phyloP scores from a whole-genome alignment of 2,888 invertebrate species.

The Tenodera sinensis region DNA sequence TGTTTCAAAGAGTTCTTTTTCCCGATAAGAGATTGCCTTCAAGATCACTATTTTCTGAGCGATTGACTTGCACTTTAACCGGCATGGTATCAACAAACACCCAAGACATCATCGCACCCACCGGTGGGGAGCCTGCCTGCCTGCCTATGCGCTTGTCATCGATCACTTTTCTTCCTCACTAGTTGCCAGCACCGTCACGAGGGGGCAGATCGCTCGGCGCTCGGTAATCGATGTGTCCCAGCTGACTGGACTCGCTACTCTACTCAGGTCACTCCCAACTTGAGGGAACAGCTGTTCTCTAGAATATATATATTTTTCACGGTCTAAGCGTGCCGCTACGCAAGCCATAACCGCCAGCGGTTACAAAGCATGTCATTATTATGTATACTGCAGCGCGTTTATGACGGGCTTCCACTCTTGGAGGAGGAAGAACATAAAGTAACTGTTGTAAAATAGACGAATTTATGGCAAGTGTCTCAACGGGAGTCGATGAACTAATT shows the following conservation, averaged over 20 bases:
- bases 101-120: slow-evolving; percentile 12
- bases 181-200: not conserved
- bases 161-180: not conserved
- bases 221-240: slow-evolving; percentile 2
- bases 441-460: too few relatives aligned
- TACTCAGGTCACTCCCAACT: not conserved
- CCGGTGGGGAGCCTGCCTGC: not conserved
- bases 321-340: not conserved
- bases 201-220: slow-evolving; percentile 1
- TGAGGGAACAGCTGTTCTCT: not conserved
- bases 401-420: not conserved
- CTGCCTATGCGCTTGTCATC: not conserved
- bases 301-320: not conserved
- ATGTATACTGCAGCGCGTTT: not conserved
- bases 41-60: not conserved
- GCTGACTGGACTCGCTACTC: not conserved
- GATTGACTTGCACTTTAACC: not conserved
- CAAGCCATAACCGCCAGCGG: not conserved
- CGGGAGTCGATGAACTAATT: too few relatives aligned
- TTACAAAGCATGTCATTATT: too few relatives aligned
- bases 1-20: too few relatives aligned
- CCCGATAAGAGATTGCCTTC: too few relatives aligned
- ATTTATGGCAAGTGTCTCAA: too few relatives aligned
- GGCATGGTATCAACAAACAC: not conserved
- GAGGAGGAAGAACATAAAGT: too few relatives aligned